phyloP scores from a whole-genome alignment of 2,888 invertebrate genomes.

The Spilarctia lutea region DNA sequence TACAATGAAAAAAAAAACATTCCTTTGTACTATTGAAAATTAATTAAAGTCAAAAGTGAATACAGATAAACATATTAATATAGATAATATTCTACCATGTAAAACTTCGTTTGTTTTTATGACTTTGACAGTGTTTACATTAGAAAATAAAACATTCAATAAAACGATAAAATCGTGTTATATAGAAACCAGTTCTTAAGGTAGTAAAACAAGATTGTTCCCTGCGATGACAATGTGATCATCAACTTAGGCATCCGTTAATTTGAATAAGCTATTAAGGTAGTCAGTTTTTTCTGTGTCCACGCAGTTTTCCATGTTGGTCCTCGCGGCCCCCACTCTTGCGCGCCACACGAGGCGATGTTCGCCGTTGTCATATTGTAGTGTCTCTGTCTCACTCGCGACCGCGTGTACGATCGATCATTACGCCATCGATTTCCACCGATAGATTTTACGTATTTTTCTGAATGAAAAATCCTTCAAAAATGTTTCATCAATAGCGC shows the following conservation, averaged over 20 bases:
- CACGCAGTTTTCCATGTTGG: constrained; percentile 75
- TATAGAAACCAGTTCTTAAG: constrained; percentile 38
- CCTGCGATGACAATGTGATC: constrained; percentile 34
- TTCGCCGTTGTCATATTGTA: constrained; percentile 61
- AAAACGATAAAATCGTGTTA: constrained; percentile 30
- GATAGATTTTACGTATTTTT: constrained; percentile 76
- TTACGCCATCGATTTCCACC: constrained; percentile 65
- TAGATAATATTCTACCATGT: background rate
- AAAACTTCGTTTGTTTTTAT: constrained; percentile 19
- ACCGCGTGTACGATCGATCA: constrained; percentile 72
- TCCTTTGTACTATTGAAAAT: background rate
- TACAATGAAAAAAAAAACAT: background rate
- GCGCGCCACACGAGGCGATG: constrained; percentile 60
- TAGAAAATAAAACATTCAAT: constrained; percentile 21
- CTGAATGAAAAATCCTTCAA: constrained; percentile 80
- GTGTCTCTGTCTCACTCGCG: constrained; percentile 71
- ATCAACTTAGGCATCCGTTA: constrained; percentile 35
- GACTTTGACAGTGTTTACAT: constrained; percentile 25
- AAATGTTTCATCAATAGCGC: constrained; percentile 53
- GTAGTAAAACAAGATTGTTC: constrained; percentile 44
- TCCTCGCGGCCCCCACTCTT: constrained; percentile 75
- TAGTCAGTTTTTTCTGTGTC: constrained; percentile 61
- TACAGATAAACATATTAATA: background rate
- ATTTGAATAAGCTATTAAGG: constrained; percentile 34
- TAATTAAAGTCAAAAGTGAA: background rate